These are phyloP conservation scores for Gibbula magus DNA, from an alignment of 2,888 invertebrate genomes.

Conservation along the genomic window DNA sequence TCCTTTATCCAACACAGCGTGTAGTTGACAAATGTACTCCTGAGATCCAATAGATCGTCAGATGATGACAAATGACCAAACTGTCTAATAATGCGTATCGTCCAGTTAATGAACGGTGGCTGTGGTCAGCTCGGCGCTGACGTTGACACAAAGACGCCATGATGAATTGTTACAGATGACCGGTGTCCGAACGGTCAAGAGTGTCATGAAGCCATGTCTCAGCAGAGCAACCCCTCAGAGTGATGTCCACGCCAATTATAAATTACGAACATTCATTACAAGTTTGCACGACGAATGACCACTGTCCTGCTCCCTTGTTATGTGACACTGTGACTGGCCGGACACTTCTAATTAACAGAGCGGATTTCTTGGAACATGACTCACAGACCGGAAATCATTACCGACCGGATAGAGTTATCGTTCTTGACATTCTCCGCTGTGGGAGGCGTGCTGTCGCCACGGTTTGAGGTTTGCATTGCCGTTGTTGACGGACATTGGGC, in stretches of 20 bases:
- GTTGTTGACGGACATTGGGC: no score
- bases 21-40: no score
- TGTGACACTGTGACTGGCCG: not conserved
- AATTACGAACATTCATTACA: not conserved
- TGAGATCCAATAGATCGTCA: no score
- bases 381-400: not conserved
- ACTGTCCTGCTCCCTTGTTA: not conserved
- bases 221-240: not conserved
- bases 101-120: not conserved
- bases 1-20: no score
- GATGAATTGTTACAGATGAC: not conserved
- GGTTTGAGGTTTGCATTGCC: not conserved
- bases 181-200: not conserved
- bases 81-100: not conserved
- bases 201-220: not conserved
- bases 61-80: no score
- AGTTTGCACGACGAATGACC: not conserved
- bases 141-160: not conserved
- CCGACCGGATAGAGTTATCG: not conserved
- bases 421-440: not conserved
- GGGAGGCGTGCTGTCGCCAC: not conserved
- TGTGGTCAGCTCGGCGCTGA: not conserved
- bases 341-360: not conserved
- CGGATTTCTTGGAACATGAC: not conserved
- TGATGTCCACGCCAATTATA: not conserved